Percentiles rank a stretch among this genome's conserved stretches.
These are phyloP conservation scores for Lepus townsendii DNA, from an alignment of 2,797 vertebrate genomes.

Conservation along the genomic window DNA sequence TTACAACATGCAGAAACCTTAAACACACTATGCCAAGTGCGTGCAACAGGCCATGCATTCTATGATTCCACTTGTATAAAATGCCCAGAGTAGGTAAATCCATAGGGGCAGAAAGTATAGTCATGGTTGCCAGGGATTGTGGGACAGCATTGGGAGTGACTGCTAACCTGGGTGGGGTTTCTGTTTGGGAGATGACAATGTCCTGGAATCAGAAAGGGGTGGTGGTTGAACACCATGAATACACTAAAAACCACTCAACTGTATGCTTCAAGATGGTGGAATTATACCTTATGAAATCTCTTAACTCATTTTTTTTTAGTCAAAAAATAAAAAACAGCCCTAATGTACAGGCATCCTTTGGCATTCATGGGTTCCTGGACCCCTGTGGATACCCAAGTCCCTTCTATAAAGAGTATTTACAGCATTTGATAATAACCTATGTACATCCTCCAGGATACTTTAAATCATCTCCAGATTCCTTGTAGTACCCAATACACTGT, in stretches of 20 bases:
- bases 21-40: neutral
- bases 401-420: neutral
- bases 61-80: neutral
- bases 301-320: neutral
- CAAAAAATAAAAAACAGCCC: neutral
- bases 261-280: conserved; percentile 1
- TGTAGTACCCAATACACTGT: neutral
- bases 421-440: neutral
- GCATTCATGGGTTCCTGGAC: neutral
- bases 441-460: neutral
- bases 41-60: neutral
- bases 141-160: neutral
- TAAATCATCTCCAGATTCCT: neutral
- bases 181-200: neutral
- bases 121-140: neutral
- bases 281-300: neutral
- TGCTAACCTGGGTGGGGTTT: neutral
- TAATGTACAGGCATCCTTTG: neutral
- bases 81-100: neutral
- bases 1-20: neutral
- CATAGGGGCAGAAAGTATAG: neutral
- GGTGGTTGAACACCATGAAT: neutral
- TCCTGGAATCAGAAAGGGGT: neutral
- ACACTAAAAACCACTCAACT: neutral
- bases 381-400: neutral